These are phyloP conservation scores for Botia kubotai DNA, from an alignment of 2,797 vertebrate species.

Conservation along the genomic window DNA sequence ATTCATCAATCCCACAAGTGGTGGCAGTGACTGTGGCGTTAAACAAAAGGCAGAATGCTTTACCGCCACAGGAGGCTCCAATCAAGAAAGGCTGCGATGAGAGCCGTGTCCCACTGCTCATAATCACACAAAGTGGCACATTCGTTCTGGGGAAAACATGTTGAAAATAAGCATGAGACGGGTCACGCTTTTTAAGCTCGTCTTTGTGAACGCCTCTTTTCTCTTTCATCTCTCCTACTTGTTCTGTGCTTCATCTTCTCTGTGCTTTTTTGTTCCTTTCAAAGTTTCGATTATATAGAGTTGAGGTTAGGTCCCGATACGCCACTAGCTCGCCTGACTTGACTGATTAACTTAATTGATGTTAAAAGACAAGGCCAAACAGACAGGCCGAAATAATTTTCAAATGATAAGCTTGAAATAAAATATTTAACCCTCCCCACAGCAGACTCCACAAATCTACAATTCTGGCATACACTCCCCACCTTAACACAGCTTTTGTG, in stretches of 20 bases:
- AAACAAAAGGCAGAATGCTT: conserved; percentile 60
- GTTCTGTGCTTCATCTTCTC: conserved; percentile 7
- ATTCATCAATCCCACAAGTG: conserved; percentile 56
- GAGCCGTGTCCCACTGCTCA: conserved; percentile 57
- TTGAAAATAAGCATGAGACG: conserved; percentile 46
- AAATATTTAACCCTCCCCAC: neutral
- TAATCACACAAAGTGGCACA: conserved; percentile 62
- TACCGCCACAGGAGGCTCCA: conserved; percentile 53
- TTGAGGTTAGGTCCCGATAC: neutral
- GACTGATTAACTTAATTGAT: neutral
- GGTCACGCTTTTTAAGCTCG: conserved; percentile 6
- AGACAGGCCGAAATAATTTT: neutral
- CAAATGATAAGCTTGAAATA: neutral
- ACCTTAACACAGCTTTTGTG: neutral
- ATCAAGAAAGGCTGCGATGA: conserved; percentile 53
- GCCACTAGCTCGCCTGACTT: neutral
- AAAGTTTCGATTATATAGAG: neutral
- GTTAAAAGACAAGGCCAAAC: neutral
- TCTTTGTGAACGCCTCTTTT: neutral
- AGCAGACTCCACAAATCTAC: neutral
- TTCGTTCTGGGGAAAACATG: conserved; percentile 35
- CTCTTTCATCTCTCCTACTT: conserved; percentile 12
- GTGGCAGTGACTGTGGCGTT: conserved; percentile 44
- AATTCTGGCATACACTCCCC: neutral
- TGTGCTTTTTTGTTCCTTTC: neutral